These are phyloP conservation scores for Drosophila watanabei DNA, from an alignment of 1,140 invertebrate genomes.

Conservation along the genomic window DNA sequence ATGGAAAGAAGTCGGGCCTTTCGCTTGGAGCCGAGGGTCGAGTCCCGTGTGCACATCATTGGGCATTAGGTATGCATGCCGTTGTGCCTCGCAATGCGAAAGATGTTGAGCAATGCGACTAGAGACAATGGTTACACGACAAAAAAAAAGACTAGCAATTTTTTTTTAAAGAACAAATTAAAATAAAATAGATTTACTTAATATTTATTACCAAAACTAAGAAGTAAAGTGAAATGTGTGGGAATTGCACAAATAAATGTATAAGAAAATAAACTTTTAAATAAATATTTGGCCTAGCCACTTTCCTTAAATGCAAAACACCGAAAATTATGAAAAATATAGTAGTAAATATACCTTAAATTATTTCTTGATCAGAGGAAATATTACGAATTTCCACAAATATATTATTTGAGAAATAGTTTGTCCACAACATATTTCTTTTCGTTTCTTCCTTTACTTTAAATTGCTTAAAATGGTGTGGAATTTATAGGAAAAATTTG, in stretches of 20 bases:
- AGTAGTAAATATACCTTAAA: too few relatives aligned
- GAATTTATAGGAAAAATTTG: background rate
- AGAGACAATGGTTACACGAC: constrained; percentile 58
- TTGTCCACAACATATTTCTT: too few relatives aligned
- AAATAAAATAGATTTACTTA: background rate
- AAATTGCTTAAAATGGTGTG: background rate
- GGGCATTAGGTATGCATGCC: constrained; percentile 81
- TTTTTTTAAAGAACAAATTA: background rate
- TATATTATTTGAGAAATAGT: too few relatives aligned
- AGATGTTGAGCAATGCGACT: constrained; percentile 73
- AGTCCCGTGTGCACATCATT: constrained; percentile 73
- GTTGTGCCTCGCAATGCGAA: constrained; percentile 57
- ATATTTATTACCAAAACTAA: background rate
- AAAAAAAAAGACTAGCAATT: background rate
- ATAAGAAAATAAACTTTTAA: background rate
- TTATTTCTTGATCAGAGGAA: too few relatives aligned
- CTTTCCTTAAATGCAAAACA: too few relatives aligned
- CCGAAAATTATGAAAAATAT: background rate
- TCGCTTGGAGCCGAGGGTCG: constrained; percentile 38
- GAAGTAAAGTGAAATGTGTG: background rate
- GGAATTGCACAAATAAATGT: background rate
- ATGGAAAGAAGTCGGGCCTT: constrained; percentile 33
- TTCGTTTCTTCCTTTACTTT: too few relatives aligned
- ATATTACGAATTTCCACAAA: background rate
- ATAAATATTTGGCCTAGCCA: too few relatives aligned